Evolutionary conservation across 1,140 invertebrate species (phyloP).

Genomic region (Atta cephalotes): DNA sequence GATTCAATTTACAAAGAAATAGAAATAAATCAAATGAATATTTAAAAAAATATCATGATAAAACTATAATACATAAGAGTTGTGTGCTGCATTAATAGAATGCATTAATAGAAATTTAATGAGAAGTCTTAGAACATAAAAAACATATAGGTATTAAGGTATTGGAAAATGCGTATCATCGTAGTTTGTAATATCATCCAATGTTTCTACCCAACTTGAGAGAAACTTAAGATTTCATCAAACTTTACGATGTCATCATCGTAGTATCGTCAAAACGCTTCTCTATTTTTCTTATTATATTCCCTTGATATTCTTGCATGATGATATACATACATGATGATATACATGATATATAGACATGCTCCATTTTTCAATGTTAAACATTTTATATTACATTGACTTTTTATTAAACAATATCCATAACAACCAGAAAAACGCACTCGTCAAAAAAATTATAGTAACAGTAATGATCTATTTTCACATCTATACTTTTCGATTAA

Average conservation of each 20-base stretch:
- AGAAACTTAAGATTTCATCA: conserved; percentile 42
- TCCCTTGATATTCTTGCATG: neutral
- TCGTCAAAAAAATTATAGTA: neutral
- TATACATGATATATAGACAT: conserved; percentile 7
- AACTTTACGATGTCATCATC: conserved; percentile 19
- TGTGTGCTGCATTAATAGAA: no score
- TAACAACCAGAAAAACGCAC: no score
- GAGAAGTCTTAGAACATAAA: neutral
- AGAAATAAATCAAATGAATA: neutral
- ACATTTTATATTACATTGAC: neutral
- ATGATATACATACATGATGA: neutral
- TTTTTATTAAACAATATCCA: neutral
- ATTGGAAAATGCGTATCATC: conserved; percentile 19
- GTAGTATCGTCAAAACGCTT: conserved; percentile 7
- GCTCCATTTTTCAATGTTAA: neutral
- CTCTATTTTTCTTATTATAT: conserved; percentile 22
- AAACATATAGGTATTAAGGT: neutral
- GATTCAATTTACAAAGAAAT: neutral
- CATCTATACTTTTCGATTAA: neutral
- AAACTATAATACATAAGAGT: neutral
- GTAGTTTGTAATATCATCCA: neutral
- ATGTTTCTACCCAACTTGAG: conserved; percentile 14
- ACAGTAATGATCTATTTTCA: neutral
- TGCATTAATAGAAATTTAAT: neutral
- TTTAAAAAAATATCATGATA: neutral